Percentiles rank a stretch among this genome's conserved stretches.
Conservation (phyloP, 2,888 invertebrate genomes). For the Zelleria hepariella region DNA sequence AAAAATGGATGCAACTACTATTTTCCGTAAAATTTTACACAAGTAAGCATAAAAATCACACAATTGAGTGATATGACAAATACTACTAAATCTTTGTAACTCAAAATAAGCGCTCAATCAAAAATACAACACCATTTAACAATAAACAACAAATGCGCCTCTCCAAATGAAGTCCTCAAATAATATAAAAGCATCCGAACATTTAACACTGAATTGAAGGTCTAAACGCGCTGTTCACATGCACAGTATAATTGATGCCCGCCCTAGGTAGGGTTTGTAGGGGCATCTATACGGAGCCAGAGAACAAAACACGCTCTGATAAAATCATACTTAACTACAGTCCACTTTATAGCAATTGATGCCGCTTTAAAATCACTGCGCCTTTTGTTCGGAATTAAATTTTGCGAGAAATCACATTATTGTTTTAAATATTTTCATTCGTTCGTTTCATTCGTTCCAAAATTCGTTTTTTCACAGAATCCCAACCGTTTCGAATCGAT, state of each 20-base stretch:
- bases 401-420: neutral
- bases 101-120: slow-evolving; percentile 8
- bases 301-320: slow-evolving; percentile 53
- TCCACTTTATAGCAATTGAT: slow-evolving; percentile 7
- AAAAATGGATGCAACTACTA: too few species aligned
- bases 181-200: slow-evolving; percentile 58
- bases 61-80: too few species aligned
- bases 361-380: neutral
- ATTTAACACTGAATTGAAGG: slow-evolving; percentile 34
- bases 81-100: too few species aligned
- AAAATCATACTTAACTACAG: slow-evolving; percentile 36
- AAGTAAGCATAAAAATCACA: too few species aligned
- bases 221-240: slow-evolving; percentile 26
- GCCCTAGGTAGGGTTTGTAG: slow-evolving; percentile 27
- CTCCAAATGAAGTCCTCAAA: slow-evolving; percentile 53
- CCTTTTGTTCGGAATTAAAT: neutral
- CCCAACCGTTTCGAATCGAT: neutral
- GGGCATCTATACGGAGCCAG: slow-evolving; percentile 11
- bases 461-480: neutral
- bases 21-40: too few species aligned
- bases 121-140: slow-evolving; percentile 33
- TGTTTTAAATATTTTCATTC: neutral
- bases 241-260: slow-evolving; percentile 40
- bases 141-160: slow-evolving; percentile 40
- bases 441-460: too few species aligned